Evolutionary conservation across 2,797 vertebrate genomes (phyloP).

Genomic region (Myotis findleyi): DNA sequence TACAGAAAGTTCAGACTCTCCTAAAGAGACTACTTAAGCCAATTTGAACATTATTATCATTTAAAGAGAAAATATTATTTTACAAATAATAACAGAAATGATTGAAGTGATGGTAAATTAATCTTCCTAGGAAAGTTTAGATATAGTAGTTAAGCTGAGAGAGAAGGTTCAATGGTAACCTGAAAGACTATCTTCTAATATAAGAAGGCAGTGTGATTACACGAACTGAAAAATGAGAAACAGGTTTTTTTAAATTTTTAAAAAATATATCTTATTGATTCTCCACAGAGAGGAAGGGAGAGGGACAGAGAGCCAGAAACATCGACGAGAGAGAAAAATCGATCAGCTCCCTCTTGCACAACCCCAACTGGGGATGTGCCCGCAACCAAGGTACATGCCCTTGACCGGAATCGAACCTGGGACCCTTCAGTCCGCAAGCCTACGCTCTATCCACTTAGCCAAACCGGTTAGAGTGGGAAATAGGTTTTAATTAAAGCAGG

Average conservation of each 20-base stretch:
- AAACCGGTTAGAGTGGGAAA: background rate
- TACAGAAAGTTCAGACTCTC: background rate
- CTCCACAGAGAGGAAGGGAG: too few species aligned
- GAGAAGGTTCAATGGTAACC: background rate
- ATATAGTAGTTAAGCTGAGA: background rate
- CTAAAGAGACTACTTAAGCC: background rate
- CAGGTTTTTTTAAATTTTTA: too few species aligned
- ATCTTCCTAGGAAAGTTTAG: slow-evolving; percentile 7
- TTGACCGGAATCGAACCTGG: too few species aligned
- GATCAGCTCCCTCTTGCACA: too few species aligned
- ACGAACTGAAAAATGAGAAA: slow-evolving; percentile 33
- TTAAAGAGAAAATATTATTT: slow-evolving; percentile 21
- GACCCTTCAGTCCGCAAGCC: too few species aligned
- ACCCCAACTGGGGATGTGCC: too few species aligned
- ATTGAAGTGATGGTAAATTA: slow-evolving; percentile 23
- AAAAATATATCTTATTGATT: too few species aligned
- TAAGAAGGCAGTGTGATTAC: background rate
- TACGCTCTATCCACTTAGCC: too few species aligned
- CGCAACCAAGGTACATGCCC: too few species aligned
- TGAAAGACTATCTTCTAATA: slow-evolving; percentile 24
- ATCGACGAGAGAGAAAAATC: too few species aligned
- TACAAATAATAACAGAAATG: slow-evolving; percentile 39
- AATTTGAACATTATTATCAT: background rate
- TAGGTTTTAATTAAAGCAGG: slow-evolving; percentile 30
- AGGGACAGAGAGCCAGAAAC: too few species aligned